Base-by-base conservation (phyloP, 1,140 invertebrate species). In the Lysiphlebus fabarum region DNA sequence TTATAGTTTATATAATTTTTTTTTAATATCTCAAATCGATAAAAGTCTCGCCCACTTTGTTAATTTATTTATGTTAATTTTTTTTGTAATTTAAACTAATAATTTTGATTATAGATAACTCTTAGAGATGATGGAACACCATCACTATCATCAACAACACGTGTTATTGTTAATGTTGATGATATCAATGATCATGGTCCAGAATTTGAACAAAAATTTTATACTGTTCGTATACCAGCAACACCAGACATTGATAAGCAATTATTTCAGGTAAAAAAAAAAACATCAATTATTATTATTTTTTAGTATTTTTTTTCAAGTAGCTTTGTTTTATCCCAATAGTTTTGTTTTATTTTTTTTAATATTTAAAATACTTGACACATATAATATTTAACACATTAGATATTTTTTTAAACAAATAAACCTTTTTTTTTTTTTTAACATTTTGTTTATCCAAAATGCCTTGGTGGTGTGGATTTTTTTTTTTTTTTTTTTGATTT, bases 151-250 rank as follows among this genome's bases (percentile, higher is more conserved):
- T 94, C 92, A 5, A 90, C 88, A 5, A 92, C 91, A 10, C 84
- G 91, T 60, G 88, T 97, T 38, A 84, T 92, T 33, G 85, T 98
- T 43, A 81, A 85, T 55, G 87, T 97, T 7, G 80, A 84, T 17
- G 92, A 96, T 76, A 81, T 91, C 58, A 95, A 96, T 79, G 93
- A 96, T 74, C 86, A 91, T 70, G 82, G 83, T 43, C 92, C 91
- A 0, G 84, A 86, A 65, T 95, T 95, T 75, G 86, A 89, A 65
- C 87, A 93, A 68, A 84, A 85, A 54, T 86, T 89, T 63, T 93
- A 94, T 76, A 87, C 89, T 64, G 83, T 95, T 56, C 85, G 85
- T 69, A 87, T 94, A 63, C 91, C 90, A 11, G 86, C 85, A 6
- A 81, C 79, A 33, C 71, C 78, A 7, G 63, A 73, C 17, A 76